Percentiles rank a stretch among this genome's conserved stretches.
phyloP scores from a whole-genome alignment of 2,797 vertebrate species.

The Acanthis flammea region DNA sequence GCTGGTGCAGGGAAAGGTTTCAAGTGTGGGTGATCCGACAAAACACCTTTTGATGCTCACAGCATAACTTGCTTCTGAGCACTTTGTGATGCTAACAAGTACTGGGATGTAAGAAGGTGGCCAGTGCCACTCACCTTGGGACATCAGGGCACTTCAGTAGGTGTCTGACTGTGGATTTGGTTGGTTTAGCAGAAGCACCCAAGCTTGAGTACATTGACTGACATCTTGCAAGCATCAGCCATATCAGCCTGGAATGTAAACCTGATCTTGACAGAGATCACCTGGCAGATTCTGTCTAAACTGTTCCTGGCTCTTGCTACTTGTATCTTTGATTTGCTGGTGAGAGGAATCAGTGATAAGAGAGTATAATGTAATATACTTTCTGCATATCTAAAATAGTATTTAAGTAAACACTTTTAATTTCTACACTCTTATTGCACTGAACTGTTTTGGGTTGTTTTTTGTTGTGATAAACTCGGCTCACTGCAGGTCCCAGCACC shows the following conservation, averaged over 20 bases:
- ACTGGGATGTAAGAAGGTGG: not conserved
- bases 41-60: not conserved
- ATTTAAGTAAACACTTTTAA: constrained; percentile 74
- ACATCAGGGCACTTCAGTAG: not conserved
- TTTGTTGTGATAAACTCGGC: constrained; percentile 61
- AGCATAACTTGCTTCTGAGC: not conserved
- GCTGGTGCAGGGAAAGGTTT: constrained; percentile 15
- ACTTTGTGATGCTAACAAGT: not conserved
- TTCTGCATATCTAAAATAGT: constrained; percentile 73
- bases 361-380: constrained; percentile 71
- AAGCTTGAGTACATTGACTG: not conserved
- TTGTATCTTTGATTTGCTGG: constrained; percentile 24
- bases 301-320: constrained; percentile 36
- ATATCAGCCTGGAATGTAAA: constrained; percentile 28
- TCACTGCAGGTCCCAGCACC: constrained; percentile 67
- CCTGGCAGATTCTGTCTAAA: constrained; percentile 30
- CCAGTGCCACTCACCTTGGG: not conserved
- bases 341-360: constrained; percentile 56
- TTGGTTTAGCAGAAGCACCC: not conserved
- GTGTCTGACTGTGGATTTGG: not conserved
- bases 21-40: not conserved
- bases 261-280: not conserved
- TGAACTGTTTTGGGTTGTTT: constrained; percentile 64
- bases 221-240: constrained; percentile 43
- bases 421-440: constrained; percentile 79